These are phyloP conservation scores for Melanostoma mellinum DNA, from an alignment of 2,888 invertebrate species.

Conservation along the genomic window DNA sequence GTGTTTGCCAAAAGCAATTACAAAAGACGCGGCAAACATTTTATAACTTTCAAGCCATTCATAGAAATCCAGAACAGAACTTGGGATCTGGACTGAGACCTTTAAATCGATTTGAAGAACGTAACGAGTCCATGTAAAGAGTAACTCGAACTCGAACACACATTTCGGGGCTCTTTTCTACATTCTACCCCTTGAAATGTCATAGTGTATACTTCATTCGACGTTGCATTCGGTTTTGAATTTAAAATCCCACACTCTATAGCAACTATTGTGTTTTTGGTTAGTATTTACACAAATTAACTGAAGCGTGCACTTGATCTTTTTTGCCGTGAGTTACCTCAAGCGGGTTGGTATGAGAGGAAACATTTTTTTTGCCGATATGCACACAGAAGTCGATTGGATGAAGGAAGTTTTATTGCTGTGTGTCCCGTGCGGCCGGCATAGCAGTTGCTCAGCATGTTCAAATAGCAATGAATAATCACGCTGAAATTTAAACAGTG, in stretches of 20 bases:
- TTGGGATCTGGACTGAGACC: slow-evolving; percentile 31
- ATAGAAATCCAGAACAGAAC: slow-evolving; percentile 32
- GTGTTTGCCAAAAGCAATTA: slow-evolving; percentile 34
- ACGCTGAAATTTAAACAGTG: slow-evolving; percentile 27
- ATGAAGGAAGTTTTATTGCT: slow-evolving; percentile 41
- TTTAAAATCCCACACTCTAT: slow-evolving; percentile 13
- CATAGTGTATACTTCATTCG: slow-evolving; percentile 26
- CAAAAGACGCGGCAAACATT: slow-evolving; percentile 51
- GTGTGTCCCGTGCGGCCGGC: slow-evolving; percentile 26
- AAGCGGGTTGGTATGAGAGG: slow-evolving; percentile 14
- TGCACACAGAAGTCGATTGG: slow-evolving; percentile 48
- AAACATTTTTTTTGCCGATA: slow-evolving; percentile 27
- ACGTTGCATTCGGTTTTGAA: slow-evolving; percentile 46
- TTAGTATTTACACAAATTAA: slow-evolving; percentile 70
- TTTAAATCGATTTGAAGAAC: slow-evolving; percentile 50
- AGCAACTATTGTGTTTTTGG: slow-evolving; percentile 37
- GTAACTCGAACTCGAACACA: slow-evolving; percentile 30
- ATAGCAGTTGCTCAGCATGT: slow-evolving; percentile 37
- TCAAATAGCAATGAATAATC: slow-evolving; percentile 30
- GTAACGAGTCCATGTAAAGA: slow-evolving; percentile 22
- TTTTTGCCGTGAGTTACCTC: slow-evolving; percentile 41
- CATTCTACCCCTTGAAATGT: slow-evolving; percentile 34
- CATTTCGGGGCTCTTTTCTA: not conserved
- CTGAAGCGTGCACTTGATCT: slow-evolving; percentile 72
- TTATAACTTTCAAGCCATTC: slow-evolving; percentile 34